Base-by-base conservation (phyloP, 1,140 invertebrate genomes). In the Vanessa atalanta region DNA sequence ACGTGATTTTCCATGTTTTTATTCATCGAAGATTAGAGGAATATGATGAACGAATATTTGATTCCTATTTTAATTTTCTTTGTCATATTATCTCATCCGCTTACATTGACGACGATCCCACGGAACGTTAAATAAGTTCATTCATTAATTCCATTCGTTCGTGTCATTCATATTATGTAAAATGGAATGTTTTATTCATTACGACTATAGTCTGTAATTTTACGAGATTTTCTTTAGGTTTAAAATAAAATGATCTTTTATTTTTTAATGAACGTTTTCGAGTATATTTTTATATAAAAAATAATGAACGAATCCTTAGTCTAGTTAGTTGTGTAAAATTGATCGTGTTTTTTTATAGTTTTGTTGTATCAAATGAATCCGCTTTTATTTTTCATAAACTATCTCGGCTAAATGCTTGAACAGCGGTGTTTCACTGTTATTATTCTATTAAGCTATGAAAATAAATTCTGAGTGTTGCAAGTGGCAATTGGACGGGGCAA, bases 401-500 rank as follows among this genome's bases (percentile, higher is more conserved):
- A 43, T 43, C 9, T 43, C 7, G 9, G 37, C 9, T 43, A 43
- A 43, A 43, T 43, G 9, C 9, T 43, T 43, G 9, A 43, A 43
- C 7, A 11, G 37, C 37, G 37, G 37, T 9, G 9, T 43, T 9
- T 9, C 6, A 5, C 26, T 15, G 1, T 14, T 61, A 15, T 61
- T 61, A 61, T 61, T 61, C 26, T 61, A 31, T 61, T 15, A 37
- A 61, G 26, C 9, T 55, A 67, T 73, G 72, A 43, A 73, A 64
- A 74, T 71, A 65, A 26, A 72, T 47, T 63, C 60, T 6, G 66
- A 69, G 31, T 53, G 23, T 26, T 67, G 50, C 72, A 72, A 68
- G 63, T 70, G 73, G 66, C 64, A 73, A 70, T 71, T 48, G 69
- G 73, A 64, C n/a, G 51, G 55, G 63, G 66, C 57, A 67, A 70